Evolutionary conservation across 1,140 invertebrate genomes (phyloP), one percentile per base, ranked within the genome.

Genomic region (Phocides pigmalion): DNA sequence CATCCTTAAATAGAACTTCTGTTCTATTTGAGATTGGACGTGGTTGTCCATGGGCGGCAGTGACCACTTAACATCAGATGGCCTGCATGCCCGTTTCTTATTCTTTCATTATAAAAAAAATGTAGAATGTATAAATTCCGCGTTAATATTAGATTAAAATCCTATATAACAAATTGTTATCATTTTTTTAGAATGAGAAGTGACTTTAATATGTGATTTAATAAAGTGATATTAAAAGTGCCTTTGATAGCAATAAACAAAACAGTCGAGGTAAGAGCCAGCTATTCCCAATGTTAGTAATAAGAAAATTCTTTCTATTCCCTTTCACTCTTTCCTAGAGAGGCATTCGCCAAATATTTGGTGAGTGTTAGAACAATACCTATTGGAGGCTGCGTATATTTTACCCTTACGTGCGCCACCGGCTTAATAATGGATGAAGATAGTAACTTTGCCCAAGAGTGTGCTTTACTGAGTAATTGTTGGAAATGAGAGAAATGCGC

Each of bases 341-440:
- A 32, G 19, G 35, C 37, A 39, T 54, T 54, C n/a, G 35, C 19
- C 35, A 41, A 54, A 54, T 54, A 53, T 53, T 53, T 39, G 35
- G 22, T 16, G 17, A 41, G 19, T 54, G 51, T 54, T 41, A 54
- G 51, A 41, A 54, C 51, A 39, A 54, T 41, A 41, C 35, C 14
- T 54, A 39, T 54, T 42, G 37, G 28, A 32, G 35, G 19, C 19
- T 19, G 25, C 47, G 47, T 50, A 50, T 46, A 22, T 50, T 35
- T 50, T 50, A 50, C 32, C 47, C 35, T 14, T 11, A 14, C 28
- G 47, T 50, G 14, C 12, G 47, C 25, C 47, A 6, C 14, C n/a
- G 47, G 15, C 28, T 35, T 32, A 50, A 50, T 50, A 50, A 35
- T 50, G 47, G 47, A 16, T 22, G 46, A 9, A n/a, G 44, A n/a